Base-by-base conservation (phyloP, 2,888 invertebrate species). In the Phortica magna region DNA sequence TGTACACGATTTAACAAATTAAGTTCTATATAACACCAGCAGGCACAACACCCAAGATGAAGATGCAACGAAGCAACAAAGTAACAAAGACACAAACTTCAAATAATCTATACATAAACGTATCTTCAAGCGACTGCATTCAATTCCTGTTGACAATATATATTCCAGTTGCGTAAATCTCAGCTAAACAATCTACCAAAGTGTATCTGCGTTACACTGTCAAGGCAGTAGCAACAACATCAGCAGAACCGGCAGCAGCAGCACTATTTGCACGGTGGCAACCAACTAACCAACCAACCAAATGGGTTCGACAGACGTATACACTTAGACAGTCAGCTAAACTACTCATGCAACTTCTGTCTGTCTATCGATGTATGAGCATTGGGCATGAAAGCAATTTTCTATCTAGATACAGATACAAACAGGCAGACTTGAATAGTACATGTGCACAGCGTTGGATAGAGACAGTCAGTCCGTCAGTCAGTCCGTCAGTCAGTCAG, bases 121-220 rank as follows among this genome's bases (percentile, higher is more conserved):
- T 65, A 53, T 70, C 70, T 70, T 70, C 1, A 70, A 70, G 65
- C 65, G 19, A 71, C 70, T 71, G 53, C 31, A 71, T 55, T 71
- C 80, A 77, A 80, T 74, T 77, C 77, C 79, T 83, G 81, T 82
- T 82, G 83, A 81, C 82, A 85, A 82, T 83, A 81, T 68, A 53
- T 81, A 81, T 81, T 83, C 77, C 80, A 83, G 82, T 82, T 84
- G 84, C 83, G 84, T 85, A 83, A 85, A 85, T 85, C 83, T 83
- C 79, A 80, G 76, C 73, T 76, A 82, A 81, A 80, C 81, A 80
- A 79, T 79, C 74, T 53, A 67, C 74, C 41, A 53, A 74, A 67
- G 67, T 55, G 67, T 67, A 55, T 57, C 65, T 65, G 71, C 41
- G 76, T 31, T 31, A 31, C 31, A 48, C 55, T 74, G 43, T 7